Percentiles rank a stretch among this genome's conserved stretches.
phyloP scores from a whole-genome alignment of 2,888 invertebrate species.

The Leucania comma region DNA sequence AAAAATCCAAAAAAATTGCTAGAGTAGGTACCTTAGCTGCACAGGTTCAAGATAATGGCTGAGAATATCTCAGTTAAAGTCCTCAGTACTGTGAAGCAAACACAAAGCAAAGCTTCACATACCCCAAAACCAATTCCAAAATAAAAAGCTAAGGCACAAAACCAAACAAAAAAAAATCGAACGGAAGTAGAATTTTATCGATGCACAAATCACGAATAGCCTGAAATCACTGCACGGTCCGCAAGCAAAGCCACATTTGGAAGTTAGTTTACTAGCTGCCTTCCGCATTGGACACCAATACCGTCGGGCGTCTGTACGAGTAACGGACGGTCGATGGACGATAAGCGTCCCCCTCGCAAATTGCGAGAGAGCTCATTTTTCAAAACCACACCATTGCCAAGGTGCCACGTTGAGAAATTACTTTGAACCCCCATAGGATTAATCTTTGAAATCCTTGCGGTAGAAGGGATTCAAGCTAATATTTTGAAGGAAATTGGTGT shows the following conservation, averaged over 20 bases:
- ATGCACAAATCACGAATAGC: constrained; percentile 5
- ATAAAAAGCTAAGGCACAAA: neutral
- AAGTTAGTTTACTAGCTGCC: constrained; percentile 27
- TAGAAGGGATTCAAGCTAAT: constrained; percentile 2
- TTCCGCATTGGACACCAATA: constrained; percentile 46
- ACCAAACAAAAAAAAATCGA: neutral
- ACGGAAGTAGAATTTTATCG: constrained; percentile 11
- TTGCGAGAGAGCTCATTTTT: constrained; percentile 63
- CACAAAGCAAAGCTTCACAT: constrained; percentile 3
- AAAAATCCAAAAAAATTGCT: neutral
- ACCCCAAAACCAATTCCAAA: neutral
- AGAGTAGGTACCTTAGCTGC: neutral
- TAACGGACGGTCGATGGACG: constrained; percentile 67
- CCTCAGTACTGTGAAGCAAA: neutral
- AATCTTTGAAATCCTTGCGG: constrained; percentile 34
- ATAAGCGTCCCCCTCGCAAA: constrained; percentile 65
- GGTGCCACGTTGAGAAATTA: constrained; percentile 64
- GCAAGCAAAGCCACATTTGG: constrained; percentile 13
- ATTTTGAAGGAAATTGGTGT: constrained; percentile 26
- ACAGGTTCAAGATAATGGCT: neutral
- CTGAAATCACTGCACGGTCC: constrained; percentile 13
- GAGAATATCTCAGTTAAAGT: neutral
- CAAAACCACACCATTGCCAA: constrained; percentile 58
- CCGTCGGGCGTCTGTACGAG: constrained; percentile 43
- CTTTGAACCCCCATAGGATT: constrained; percentile 47